A percentile compares a stretch with the other conserved stretches of the same genome.
Conservation (phyloP, 2,888 invertebrate genomes). For the Uloborus plumipes region DNA sequence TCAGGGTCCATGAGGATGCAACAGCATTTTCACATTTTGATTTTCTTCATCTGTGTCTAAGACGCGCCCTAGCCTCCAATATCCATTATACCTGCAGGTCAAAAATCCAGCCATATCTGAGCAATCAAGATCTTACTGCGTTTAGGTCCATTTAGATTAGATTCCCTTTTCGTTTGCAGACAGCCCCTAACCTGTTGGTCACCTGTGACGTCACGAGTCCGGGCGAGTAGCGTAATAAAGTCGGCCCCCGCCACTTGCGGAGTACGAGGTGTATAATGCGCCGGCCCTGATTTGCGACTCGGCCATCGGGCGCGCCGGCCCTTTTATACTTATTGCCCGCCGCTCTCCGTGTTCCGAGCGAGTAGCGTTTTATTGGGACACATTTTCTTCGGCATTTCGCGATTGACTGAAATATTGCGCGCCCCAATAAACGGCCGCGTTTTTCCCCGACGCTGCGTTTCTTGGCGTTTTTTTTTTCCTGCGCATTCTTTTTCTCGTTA, state of each 20-base stretch:
- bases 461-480: not conserved
- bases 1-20: too few species aligned
- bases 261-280: slow-evolving; percentile 45
- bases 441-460: not conserved
- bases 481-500: not conserved
- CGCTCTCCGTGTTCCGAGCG: slow-evolving; percentile 31
- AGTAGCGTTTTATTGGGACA: slow-evolving; percentile 48
- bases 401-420: not conserved
- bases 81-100: too few species aligned
- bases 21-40: too few species aligned
- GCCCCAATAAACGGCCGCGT: slow-evolving; percentile 17
- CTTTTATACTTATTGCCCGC: slow-evolving; percentile 22
- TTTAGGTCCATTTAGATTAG: not conserved
- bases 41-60: too few species aligned
- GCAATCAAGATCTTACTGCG: too few species aligned
- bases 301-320: not conserved
- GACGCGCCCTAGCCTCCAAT: too few species aligned
- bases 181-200: slow-evolving; percentile 41
- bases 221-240: slow-evolving; percentile 38
- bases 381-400: slow-evolving; percentile 32
- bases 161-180: not conserved
- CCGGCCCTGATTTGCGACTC: slow-evolving; percentile 31
- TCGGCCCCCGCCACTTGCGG: slow-evolving; percentile 29
- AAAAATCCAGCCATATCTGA: too few species aligned
- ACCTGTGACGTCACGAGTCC: slow-evolving; percentile 50